Evolutionary conservation across 2,797 vertebrate species (phyloP).

Genomic region (Rallus crepitans): DNA sequence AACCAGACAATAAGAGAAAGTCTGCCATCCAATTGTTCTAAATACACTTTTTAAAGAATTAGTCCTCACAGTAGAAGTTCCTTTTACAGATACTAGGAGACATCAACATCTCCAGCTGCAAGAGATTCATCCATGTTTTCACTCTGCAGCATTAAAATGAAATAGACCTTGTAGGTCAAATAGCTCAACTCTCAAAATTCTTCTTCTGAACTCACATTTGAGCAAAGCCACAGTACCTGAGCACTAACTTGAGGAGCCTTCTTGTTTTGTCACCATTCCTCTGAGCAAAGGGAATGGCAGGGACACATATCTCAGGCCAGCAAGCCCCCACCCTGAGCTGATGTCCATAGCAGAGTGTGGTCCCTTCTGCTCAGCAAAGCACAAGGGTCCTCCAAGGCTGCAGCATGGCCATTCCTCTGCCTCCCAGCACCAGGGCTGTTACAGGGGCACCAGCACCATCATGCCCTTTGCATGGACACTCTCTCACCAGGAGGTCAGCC

Average conservation of each 20-base stretch:
- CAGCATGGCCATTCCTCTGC: background rate
- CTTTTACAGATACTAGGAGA: background rate
- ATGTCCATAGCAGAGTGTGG: fast-evolving
- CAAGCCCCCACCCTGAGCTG: background rate
- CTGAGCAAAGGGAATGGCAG: background rate
- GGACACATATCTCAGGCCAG: fast-evolving
- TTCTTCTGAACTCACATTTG: background rate
- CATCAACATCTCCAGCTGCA: background rate
- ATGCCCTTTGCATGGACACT: background rate
- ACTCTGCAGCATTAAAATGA: background rate
- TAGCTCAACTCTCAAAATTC: background rate
- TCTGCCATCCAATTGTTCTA: background rate
- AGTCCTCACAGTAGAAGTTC: background rate
- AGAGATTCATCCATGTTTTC: background rate
- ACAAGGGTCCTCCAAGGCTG: background rate
- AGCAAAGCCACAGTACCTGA: background rate
- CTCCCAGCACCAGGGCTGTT: background rate
- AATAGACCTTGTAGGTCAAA: background rate
- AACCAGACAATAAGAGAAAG: background rate
- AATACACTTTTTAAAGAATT: background rate
- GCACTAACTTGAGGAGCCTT: background rate
- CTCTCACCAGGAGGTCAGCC: background rate
- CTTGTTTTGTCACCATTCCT: background rate
- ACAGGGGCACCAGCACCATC: fast-evolving
- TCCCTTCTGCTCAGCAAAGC: background rate